phyloP scores from a whole-genome alignment of 2,113 vertebrate species.

The Condylura cristata region DNA sequence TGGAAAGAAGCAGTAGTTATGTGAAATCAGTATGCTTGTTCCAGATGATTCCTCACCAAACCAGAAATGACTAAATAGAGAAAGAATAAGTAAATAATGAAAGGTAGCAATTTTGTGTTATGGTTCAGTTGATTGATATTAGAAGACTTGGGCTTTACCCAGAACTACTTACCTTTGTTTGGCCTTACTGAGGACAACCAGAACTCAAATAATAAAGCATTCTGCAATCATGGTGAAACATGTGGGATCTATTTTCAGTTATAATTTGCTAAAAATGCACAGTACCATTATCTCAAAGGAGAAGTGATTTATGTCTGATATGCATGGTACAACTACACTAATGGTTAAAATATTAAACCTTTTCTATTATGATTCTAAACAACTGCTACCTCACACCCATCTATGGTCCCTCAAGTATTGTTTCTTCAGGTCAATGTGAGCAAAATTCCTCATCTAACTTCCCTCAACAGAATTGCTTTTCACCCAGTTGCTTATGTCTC shows the following conservation, averaged over 20 bases:
- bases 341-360: background rate
- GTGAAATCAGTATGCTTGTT: background rate
- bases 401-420: background rate
- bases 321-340: background rate
- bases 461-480: rapidly evolving
- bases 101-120: background rate
- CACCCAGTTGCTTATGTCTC: background rate
- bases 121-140: background rate
- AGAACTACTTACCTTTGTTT: background rate
- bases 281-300: background rate
- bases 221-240: background rate
- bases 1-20: background rate
- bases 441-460: background rate
- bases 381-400: background rate
- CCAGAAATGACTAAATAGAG: background rate
- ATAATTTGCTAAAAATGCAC: background rate
- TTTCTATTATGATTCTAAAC: background rate
- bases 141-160: background rate
- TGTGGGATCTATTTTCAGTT: background rate
- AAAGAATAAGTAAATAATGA: background rate
- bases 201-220: background rate
- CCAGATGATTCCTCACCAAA: background rate
- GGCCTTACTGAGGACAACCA: background rate
- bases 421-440: background rate
- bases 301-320: background rate